Evolutionary conservation across 2,797 vertebrate genomes (phyloP).

Genomic region (Leptatherina wallacei): DNA sequence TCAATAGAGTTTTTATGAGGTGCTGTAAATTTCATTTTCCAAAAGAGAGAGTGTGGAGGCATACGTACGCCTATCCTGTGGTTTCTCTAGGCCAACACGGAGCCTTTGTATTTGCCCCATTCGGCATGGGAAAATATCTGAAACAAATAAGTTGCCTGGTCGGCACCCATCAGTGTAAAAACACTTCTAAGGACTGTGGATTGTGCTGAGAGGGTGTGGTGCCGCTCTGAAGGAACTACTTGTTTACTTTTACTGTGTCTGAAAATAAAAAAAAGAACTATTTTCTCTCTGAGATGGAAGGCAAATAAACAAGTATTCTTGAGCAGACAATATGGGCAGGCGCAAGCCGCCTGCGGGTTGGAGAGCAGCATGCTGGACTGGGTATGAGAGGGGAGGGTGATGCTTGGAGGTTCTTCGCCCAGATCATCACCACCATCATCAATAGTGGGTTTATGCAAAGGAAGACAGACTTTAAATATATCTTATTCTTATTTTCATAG

Average conservation of each 20-base stretch:
- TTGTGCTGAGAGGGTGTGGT: slow-evolving; percentile 77
- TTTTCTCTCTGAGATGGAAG: slow-evolving; percentile 74
- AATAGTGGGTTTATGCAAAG: background rate
- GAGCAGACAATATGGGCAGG: slow-evolving; percentile 70
- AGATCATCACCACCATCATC: slow-evolving; percentile 29
- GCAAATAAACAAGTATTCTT: slow-evolving; percentile 80
- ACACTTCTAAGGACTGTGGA: slow-evolving; percentile 79
- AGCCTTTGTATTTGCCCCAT: slow-evolving; percentile 79
- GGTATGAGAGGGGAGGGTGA: slow-evolving; percentile 40
- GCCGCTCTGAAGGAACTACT: slow-evolving; percentile 68
- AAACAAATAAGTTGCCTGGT: slow-evolving; percentile 83
- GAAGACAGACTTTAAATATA: background rate
- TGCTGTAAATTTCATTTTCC: slow-evolving; percentile 83
- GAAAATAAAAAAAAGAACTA: slow-evolving; percentile 76
- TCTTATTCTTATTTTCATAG: background rate
- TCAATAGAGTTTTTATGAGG: slow-evolving; percentile 82
- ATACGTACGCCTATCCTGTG: slow-evolving; percentile 78
- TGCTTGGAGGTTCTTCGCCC: slow-evolving; percentile 41
- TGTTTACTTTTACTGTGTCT: slow-evolving; percentile 78
- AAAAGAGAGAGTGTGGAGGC: slow-evolving; percentile 74
- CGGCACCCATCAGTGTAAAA: slow-evolving; percentile 78
- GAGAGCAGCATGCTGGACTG: slow-evolving; percentile 49
- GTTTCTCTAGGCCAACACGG: slow-evolving; percentile 80
- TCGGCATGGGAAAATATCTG: slow-evolving; percentile 86
- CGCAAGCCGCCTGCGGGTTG: slow-evolving; percentile 50